Conservation (phyloP, 2,888 invertebrate species). For the Synergus laeviventris region DNA sequence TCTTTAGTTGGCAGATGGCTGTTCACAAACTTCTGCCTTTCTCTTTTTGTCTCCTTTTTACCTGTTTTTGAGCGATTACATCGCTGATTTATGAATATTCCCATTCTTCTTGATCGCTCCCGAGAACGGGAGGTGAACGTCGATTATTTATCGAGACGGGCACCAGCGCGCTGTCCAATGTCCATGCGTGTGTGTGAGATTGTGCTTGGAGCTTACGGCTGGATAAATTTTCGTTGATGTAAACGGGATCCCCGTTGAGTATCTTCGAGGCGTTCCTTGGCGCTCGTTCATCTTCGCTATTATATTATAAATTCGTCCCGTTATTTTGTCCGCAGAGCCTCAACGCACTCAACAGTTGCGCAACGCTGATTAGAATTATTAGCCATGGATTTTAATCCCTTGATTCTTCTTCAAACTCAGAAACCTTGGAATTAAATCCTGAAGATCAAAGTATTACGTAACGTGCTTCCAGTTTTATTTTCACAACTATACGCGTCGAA, state of each 20-base stretch:
- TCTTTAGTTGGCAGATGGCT: slow-evolving; percentile 19
- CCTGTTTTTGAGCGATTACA: slow-evolving; percentile 34
- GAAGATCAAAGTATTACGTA: background rate
- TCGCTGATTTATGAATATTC: slow-evolving; percentile 33
- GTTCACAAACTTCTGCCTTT: slow-evolving; percentile 34
- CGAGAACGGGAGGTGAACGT: slow-evolving; percentile 32
- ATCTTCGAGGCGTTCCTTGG: slow-evolving; percentile 20
- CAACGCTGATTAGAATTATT: slow-evolving; percentile 28
- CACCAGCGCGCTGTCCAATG: slow-evolving; percentile 1
- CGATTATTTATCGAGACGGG: slow-evolving; percentile 38
- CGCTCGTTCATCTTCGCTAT: slow-evolving; percentile 46
- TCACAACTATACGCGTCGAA: too few relatives aligned
- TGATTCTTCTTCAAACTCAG: background rate
- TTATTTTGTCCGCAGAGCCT: slow-evolving; percentile 39
- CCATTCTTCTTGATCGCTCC: slow-evolving; percentile 37
- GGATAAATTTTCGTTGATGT: slow-evolving; percentile 47
- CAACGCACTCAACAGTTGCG: slow-evolving; percentile 8
- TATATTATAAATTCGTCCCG: slow-evolving; percentile 53
- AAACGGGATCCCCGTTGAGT: slow-evolving; percentile 46
- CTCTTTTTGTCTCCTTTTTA: slow-evolving; percentile 6
- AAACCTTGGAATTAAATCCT: background rate
- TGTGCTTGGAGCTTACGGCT: slow-evolving; percentile 11
- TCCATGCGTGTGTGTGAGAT: background rate
- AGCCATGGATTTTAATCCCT: background rate
- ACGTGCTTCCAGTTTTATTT: too few relatives aligned